Percentiles rank a stretch among this genome's conserved stretches.
These are phyloP conservation scores for Myotis pilosus DNA, from an alignment of 2,797 vertebrate genomes.

Conservation along the genomic window DNA sequence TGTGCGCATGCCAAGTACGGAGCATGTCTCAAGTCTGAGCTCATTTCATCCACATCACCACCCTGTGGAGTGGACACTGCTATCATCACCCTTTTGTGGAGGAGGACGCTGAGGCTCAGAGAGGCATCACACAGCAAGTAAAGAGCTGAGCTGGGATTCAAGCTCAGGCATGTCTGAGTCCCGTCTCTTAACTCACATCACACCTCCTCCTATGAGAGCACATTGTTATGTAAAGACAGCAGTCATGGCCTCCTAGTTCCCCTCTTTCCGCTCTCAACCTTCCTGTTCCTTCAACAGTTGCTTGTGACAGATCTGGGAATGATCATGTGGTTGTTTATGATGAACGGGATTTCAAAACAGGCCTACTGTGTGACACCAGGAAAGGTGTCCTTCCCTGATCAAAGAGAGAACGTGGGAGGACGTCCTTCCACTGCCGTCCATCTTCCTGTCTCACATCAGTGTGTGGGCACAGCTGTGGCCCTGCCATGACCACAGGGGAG, in stretches of 20 bases:
- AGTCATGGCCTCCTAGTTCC: accelerated
- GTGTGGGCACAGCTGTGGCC: neutral
- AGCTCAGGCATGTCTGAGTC: neutral
- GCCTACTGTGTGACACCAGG: neutral
- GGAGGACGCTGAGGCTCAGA: neutral
- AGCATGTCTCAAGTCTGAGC: neutral
- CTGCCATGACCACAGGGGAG: neutral
- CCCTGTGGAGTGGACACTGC: neutral
- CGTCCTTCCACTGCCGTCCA: neutral
- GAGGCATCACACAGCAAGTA: neutral
- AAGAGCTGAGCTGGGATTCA: neutral
- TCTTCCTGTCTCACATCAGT: neutral
- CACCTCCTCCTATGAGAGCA: accelerated
- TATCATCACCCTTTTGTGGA: neutral
- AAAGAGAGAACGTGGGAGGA: neutral
- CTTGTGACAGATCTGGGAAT: neutral
- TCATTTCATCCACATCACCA: neutral
- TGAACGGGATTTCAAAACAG: neutral
- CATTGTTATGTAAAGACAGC: neutral
- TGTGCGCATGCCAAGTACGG: neutral
- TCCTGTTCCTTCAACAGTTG: neutral
- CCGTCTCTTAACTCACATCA: neutral
- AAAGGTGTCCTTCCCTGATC: neutral
- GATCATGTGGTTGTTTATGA: neutral
- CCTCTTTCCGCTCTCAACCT: neutral